Base-by-base conservation (phyloP, 2,888 invertebrate species). In the Cepaea hortensis region DNA sequence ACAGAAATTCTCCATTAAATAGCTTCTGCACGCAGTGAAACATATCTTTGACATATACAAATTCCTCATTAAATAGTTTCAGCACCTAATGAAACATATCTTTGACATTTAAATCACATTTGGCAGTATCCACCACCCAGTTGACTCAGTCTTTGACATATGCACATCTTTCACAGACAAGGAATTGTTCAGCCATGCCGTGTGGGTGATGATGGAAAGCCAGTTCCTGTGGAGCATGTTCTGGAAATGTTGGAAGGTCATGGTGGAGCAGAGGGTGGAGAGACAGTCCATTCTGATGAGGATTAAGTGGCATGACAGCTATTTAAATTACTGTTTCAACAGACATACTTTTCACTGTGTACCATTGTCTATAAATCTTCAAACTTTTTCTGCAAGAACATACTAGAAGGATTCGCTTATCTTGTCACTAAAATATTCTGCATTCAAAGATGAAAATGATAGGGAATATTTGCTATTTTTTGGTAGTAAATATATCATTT, bases 131-230 rank as follows among this genome's bases (percentile, higher is more conserved):
- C 11, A 11, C 55, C 55, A 55, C 55, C 35, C 55, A 55, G 55
- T 55, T 55, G 55, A 55, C 55, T 11, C 55, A 6, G 11, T 55
- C 6, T 55, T 6, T 55, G 55, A 55, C 55, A 55, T 55, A 15
- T 50, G 5, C 1, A 15, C 20, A 11, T 77, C 6, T 79, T 13
- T 79, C 35, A 61, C 79, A 96, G 96, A 89, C 96, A 96, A 87
- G 98, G 98, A 6, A 95, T 97, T 18, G 96, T 99, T 85, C 96
- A 97, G 94, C 99, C 99, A 5, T 98, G 98, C 92, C 96, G 96
- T 35, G 96, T 99, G 48, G 98, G 98, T 0, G 96, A 96, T 73
- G 98, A 99, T 95, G 99, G 99, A 0, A 96, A 96, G 86, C 98
- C 98, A 5, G 96, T 96, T 91, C 97, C 98, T 0, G 96, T 99